Conservation (phyloP, 2,888 invertebrate species). For the Antheraea yamamai region DNA sequence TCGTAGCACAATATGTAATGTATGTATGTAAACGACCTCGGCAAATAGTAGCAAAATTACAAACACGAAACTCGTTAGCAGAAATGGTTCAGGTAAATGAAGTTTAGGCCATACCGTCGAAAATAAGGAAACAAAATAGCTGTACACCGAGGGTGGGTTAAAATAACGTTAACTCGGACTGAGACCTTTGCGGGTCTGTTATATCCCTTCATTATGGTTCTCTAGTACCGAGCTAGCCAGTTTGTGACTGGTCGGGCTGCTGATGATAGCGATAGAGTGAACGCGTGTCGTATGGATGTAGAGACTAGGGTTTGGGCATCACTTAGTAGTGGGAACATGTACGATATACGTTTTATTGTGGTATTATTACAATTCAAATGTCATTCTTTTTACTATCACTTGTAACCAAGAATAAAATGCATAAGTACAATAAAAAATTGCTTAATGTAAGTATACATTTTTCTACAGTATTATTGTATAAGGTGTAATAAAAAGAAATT, state of each 20-base stretch:
- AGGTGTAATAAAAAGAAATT: no score
- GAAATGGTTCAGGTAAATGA: constrained; percentile 30
- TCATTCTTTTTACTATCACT: neutral
- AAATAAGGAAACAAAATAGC: constrained; percentile 27
- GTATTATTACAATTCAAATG: neutral
- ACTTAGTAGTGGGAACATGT: neutral
- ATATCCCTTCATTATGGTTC: neutral
- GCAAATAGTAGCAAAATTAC: constrained; percentile 29
- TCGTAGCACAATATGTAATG: neutral
- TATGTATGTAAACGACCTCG: neutral
- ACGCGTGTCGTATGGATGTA: neutral
- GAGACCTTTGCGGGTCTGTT: neutral
- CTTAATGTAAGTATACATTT: no score
- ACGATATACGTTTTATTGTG: neutral
- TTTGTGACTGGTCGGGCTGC: neutral
- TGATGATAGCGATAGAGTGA: neutral
- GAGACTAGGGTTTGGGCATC: neutral
- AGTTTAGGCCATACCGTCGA: constrained; percentile 24
- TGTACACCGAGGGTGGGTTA: constrained; percentile 3
- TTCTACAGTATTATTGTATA: no score
- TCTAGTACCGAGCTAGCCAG: neutral
- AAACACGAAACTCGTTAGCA: constrained; percentile 38
- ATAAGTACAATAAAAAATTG: neutral
- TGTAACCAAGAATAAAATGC: neutral
- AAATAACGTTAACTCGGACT: constrained; percentile 16